Percentiles rank a stretch among this genome's conserved stretches.
Evolutionary conservation across 2,888 invertebrate species (phyloP).

Genomic region (Drosophila niveifrons): DNA sequence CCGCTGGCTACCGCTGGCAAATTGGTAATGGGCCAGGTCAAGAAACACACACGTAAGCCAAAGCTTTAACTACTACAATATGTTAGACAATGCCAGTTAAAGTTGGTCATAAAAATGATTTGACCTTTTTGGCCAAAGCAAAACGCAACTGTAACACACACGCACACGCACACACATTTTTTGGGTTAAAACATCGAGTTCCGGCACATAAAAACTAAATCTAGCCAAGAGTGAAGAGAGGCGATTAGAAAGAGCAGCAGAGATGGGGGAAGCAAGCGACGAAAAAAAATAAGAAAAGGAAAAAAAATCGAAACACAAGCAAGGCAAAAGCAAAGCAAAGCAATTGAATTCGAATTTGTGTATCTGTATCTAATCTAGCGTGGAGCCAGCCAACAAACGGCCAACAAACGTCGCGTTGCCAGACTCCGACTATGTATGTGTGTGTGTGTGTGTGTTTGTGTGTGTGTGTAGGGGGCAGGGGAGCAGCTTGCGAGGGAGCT

Average conservation of each 20-base stretch:
- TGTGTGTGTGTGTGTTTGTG: too few relatives aligned
- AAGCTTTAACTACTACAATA: constrained; percentile 14
- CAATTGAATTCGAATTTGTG: constrained; percentile 71
- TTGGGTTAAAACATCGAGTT: constrained; percentile 32
- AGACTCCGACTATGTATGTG: not conserved
- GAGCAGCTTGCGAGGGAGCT: not conserved
- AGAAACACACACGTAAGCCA: constrained; percentile 34
- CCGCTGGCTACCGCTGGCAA: constrained; percentile 30
- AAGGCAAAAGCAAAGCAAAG: constrained; percentile 49
- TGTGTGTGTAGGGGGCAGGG: not conserved
- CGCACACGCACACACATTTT: constrained; percentile 27
- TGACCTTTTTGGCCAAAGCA: constrained; percentile 52
- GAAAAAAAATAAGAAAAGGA: constrained; percentile 3
- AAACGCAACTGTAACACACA: constrained; percentile 40
- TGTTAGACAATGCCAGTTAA: constrained; percentile 20
- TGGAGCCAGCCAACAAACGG: constrained; percentile 61
- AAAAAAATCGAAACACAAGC: constrained; percentile 36
- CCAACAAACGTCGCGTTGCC: constrained; percentile 41
- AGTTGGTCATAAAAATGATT: constrained; percentile 57
- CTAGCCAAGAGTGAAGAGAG: not conserved
- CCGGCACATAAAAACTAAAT: constrained; percentile 9
- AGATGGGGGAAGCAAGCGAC: not conserved
- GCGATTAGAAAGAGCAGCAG: not conserved
- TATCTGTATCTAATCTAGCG: constrained; percentile 78
- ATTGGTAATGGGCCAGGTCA: constrained; percentile 37